Conservation (phyloP, 2,113 vertebrate genomes). For the Mormoops blainvillei region DNA sequence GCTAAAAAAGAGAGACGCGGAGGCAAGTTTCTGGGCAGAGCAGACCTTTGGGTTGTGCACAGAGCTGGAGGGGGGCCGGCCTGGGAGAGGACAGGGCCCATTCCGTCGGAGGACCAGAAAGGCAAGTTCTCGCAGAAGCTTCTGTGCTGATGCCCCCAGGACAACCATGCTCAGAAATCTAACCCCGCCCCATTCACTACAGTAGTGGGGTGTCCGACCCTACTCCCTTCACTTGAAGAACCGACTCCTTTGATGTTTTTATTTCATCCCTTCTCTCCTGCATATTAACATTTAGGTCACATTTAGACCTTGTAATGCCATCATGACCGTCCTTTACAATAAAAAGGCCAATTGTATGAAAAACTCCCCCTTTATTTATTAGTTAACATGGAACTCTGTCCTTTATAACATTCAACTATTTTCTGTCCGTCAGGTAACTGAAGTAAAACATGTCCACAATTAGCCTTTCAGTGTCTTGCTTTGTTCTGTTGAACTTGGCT, state of each 20-base stretch:
- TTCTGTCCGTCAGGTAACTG: neutral
- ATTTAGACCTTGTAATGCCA: neutral
- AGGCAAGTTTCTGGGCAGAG: neutral
- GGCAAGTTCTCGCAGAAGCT: accelerated
- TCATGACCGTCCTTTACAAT: neutral
- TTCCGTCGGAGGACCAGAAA: neutral
- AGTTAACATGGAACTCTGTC: neutral
- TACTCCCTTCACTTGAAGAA: neutral
- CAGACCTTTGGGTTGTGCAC: neutral
- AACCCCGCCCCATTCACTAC: neutral
- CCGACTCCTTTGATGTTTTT: neutral
- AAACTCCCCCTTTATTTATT: no score
- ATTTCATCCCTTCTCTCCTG: neutral
- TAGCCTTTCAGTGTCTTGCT: neutral
- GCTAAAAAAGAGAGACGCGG: neutral
- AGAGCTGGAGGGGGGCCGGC: no score
- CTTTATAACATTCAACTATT: neutral
- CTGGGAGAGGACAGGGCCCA: accelerated
- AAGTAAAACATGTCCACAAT: neutral
- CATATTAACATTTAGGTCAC: neutral
- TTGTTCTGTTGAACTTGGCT: neutral
- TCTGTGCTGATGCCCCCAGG: neutral
- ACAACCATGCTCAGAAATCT: neutral
- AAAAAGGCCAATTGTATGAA: neutral
- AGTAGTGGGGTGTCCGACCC: neutral